These are phyloP conservation scores for Montipora foliosa DNA, from an alignment of 64 coral and sea anemone genomes.

Conservation along the genomic window DNA sequence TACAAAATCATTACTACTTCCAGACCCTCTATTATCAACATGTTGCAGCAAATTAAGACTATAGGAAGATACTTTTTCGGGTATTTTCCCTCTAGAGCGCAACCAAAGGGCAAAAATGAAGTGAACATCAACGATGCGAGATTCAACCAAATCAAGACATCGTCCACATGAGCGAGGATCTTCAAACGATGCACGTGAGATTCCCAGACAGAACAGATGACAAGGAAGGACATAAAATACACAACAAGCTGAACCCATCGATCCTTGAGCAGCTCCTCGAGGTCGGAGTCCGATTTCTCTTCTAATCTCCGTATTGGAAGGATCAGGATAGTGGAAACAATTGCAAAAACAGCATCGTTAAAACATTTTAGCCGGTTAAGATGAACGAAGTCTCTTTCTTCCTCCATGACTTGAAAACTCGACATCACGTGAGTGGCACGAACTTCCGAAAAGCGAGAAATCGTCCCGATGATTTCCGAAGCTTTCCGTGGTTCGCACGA, in stretches of 20 bases:
- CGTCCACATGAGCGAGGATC: constrained; percentile 93
- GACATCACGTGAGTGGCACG: constrained; percentile 41
- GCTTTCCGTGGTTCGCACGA: constrained; percentile 9
- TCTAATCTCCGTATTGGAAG: constrained; percentile 92
- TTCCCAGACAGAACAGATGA: constrained; percentile 95
- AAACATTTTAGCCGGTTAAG: constrained; percentile 89
- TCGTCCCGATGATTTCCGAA: constrained; percentile 14
- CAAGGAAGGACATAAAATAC: constrained; percentile 88
- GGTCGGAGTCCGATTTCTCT: constrained; percentile 7
- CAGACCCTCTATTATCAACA: constrained; percentile 88
- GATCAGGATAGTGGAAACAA: constrained; percentile 96
- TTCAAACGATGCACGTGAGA: constrained; percentile 93
- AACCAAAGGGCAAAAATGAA: constrained; percentile 90
- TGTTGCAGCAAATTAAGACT: constrained; percentile 78
- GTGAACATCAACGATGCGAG: constrained; percentile 89
- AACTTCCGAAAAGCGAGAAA: neutral
- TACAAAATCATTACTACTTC: constrained; percentile 89
- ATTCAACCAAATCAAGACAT: constrained; percentile 95
- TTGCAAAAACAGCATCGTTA: constrained; percentile 97
- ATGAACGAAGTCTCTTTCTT: constrained; percentile 86
- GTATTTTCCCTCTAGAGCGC: constrained; percentile 79
- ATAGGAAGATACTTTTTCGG: constrained; percentile 74
- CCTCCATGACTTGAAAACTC: constrained; percentile 61
- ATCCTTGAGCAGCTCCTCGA: constrained; percentile 61
- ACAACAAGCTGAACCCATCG: constrained; percentile 83